phyloP scores from a whole-genome alignment of 2,113 vertebrate genomes.

The Chauna torquata region DNA sequence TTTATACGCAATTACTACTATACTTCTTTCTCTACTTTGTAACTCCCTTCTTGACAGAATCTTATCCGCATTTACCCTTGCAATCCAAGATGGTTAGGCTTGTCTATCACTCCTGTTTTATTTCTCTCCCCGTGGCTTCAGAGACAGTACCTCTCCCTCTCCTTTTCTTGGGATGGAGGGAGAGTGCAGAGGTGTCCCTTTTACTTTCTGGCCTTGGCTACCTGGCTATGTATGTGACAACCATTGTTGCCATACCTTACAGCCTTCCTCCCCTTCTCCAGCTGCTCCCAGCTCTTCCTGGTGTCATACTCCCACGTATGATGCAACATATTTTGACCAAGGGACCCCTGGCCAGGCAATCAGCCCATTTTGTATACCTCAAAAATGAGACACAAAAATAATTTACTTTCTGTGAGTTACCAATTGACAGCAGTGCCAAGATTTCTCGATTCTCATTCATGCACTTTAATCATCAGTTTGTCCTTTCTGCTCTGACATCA shows the following conservation, averaged over 20 bases:
- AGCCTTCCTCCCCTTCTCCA: neutral
- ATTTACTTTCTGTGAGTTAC: neutral
- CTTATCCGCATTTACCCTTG: neutral
- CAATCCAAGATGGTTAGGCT: neutral
- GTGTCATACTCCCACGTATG: neutral
- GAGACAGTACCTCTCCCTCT: neutral
- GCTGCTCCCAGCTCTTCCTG: neutral
- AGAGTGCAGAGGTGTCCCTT: neutral
- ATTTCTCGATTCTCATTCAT: neutral
- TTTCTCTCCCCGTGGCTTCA: neutral
- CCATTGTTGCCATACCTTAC: neutral
- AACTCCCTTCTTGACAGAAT: neutral
- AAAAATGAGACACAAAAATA: neutral
- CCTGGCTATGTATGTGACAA: fast-evolving
- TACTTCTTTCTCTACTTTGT: neutral
- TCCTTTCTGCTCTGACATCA: neutral
- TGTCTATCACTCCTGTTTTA: neutral
- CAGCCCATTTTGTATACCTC: neutral
- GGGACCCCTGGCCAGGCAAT: neutral
- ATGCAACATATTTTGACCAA: neutral
- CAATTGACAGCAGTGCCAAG: neutral
- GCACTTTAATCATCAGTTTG: neutral
- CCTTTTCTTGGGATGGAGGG: neutral
- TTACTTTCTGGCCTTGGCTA: neutral
- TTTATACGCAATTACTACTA: neutral